Evolutionary conservation across 2,797 vertebrate species (phyloP).

Genomic region (Sylvia borin): DNA sequence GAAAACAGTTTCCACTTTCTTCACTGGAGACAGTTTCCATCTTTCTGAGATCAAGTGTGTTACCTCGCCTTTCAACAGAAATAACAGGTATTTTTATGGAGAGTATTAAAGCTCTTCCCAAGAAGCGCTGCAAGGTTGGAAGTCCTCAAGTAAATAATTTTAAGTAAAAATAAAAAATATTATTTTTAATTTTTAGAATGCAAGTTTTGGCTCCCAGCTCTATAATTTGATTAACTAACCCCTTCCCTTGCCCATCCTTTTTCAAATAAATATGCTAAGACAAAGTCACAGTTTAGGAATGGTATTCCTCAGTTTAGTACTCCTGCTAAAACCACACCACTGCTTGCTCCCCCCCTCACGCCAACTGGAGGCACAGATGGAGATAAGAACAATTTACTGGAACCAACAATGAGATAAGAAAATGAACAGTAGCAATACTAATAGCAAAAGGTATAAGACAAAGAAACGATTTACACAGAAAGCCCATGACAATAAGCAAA

Average conservation of each 20-base stretch:
- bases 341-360: background rate
- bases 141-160: background rate
- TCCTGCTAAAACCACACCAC: background rate
- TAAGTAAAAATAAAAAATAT: background rate
- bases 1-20: background rate
- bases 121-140: background rate
- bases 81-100: background rate
- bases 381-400: background rate
- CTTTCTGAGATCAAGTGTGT: background rate
- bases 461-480: fast-evolving
- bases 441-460: background rate
- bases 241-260: background rate
- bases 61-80: background rate
- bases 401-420: background rate
- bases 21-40: background rate
- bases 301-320: background rate
- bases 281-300: background rate
- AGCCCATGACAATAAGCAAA: background rate
- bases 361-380: background rate
- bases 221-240: background rate
- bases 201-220: background rate
- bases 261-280: background rate
- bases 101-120: background rate
- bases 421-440: background rate
- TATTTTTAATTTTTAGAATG: background rate